phyloP scores from a whole-genome alignment of 2,888 invertebrate species.

The Lycia hirtaria region DNA sequence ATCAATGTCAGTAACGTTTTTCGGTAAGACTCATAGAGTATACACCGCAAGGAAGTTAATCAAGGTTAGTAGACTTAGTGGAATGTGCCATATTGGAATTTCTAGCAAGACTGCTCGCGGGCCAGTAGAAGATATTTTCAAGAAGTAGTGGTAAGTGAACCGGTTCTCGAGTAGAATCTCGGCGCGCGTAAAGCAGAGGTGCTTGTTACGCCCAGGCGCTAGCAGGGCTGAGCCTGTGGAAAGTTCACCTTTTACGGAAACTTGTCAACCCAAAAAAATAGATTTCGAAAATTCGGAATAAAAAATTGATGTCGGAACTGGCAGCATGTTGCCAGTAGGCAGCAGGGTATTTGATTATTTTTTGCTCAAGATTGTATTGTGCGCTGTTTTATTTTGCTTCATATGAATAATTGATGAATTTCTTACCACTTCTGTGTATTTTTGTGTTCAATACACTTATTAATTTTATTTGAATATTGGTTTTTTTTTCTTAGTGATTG shows the following conservation, averaged over 20 bases:
- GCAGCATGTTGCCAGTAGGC: no score
- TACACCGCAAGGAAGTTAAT: background rate
- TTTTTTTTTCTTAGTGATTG: no score
- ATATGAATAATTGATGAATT: no score
- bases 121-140: conserved; percentile 24
- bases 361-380: no score
- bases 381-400: no score
- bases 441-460: no score
- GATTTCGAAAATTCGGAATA: conserved; percentile 18
- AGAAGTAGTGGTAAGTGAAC: conserved; percentile 18
- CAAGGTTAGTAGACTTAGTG: conserved; percentile 3
- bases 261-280: conserved; percentile 42
- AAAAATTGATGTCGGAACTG: no score
- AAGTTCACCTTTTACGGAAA: conserved; percentile 58
- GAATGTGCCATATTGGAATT: conserved; percentile 16
- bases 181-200: conserved; percentile 24
- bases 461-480: no score
- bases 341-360: no score
- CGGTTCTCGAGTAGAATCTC: conserved; percentile 26
- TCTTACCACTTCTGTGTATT: no score
- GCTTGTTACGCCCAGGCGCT: conserved; percentile 21
- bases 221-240: conserved; percentile 44
- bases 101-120: conserved; percentile 8
- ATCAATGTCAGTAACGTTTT: no score
- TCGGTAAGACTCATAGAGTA: no score